A percentile compares a stretch with the other conserved stretches of the same genome.
Evolutionary conservation across 2,797 vertebrate species (phyloP).

Genomic region (Rhinogobio ventralis): DNA sequence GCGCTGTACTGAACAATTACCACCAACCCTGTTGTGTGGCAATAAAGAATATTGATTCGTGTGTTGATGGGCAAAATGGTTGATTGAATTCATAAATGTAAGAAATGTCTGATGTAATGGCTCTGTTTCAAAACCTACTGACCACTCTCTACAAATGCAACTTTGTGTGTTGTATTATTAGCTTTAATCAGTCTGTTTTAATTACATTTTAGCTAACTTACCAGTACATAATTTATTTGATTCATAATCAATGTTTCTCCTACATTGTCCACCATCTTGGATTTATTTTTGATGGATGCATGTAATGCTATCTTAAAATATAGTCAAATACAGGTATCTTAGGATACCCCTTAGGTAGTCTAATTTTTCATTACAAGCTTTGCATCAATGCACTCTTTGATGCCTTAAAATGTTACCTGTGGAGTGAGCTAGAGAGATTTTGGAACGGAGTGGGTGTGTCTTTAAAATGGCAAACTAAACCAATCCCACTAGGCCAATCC

Average conservation of each 20-base stretch:
- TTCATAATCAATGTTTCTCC: neutral
- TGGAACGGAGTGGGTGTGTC: neutral
- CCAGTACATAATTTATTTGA: neutral
- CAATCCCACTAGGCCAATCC: neutral
- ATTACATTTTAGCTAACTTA: neutral
- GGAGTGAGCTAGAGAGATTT: neutral
- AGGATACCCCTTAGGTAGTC: neutral
- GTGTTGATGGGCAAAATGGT: neutral
- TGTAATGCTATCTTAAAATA: neutral
- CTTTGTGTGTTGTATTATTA: neutral
- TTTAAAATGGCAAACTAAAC: neutral
- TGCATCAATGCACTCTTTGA: neutral
- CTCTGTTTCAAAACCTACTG: constrained; percentile 12
- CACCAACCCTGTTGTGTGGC: neutral
- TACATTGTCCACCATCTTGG: neutral
- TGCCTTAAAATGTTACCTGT: neutral
- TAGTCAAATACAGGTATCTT: neutral
- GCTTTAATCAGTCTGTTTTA: neutral
- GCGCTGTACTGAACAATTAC: neutral
- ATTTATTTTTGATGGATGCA: neutral
- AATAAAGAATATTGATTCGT: constrained; percentile 1
- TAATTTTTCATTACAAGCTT: neutral
- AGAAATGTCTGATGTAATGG: neutral
- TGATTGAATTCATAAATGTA: constrained; percentile 17
- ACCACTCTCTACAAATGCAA: neutral